Percentiles rank a stretch among this genome's conserved stretches.
Evolutionary conservation across 2,888 invertebrate genomes (phyloP).

Genomic region (Neocrepidodera transversa): DNA sequence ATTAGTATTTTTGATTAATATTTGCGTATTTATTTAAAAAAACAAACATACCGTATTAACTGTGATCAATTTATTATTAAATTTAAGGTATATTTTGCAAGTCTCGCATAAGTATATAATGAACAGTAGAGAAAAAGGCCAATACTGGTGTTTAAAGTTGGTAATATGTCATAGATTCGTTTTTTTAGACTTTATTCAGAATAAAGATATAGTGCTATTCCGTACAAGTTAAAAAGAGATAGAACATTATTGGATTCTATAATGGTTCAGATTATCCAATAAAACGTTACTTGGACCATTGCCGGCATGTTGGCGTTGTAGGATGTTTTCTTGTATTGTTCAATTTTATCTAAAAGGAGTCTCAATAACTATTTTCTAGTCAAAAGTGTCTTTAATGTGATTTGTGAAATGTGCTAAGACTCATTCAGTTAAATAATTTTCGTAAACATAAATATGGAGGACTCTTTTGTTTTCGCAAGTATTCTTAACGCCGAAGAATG

Average conservation of each 20-base stretch:
- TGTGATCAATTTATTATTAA: no score
- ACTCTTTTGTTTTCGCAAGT: constrained; percentile 51
- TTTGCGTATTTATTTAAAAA: no score
- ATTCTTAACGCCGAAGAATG: constrained; percentile 65
- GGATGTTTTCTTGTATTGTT: constrained; percentile 4
- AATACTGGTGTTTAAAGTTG: no score
- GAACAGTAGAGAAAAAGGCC: no score
- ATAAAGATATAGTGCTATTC: no score
- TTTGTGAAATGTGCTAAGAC: constrained; percentile 18
- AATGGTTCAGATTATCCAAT: no score
- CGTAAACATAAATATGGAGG: constrained; percentile 49
- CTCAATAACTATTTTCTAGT: constrained; percentile 9
- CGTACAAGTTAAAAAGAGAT: neutral
- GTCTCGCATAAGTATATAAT: no score
- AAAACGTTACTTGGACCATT: constrained; percentile 1
- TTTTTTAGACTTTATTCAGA: no score
- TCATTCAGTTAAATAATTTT: constrained; percentile 21
- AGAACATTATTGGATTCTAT: neutral
- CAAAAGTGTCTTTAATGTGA: constrained; percentile 5
- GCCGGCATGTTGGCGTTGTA: constrained; percentile 32
- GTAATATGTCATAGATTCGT: no score
- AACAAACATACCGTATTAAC: no score
- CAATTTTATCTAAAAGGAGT: neutral
- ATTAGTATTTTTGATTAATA: no score
- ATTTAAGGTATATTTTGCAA: no score